Conservation (phyloP, 2,888 invertebrate species). For the Bimastos eiseni region DNA sequence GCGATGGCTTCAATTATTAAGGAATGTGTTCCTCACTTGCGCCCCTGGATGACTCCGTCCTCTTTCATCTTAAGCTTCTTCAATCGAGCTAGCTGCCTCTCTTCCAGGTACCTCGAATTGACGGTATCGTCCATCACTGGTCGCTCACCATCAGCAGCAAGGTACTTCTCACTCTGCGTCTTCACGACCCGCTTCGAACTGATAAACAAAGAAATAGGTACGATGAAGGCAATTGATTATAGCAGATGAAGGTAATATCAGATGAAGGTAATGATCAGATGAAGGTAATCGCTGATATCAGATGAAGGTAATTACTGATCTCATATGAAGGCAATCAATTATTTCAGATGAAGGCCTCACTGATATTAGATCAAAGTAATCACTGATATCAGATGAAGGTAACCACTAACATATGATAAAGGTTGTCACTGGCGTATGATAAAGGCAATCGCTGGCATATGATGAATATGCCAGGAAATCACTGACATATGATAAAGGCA, state of each 20-base stretch:
- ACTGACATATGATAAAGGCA: not conserved
- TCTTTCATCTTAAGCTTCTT: slow-evolving; percentile 55
- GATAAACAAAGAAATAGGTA: not conserved
- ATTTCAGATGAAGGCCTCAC: not conserved
- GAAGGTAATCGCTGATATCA: not conserved
- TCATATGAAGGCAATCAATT: not conserved
- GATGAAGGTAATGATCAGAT: not conserved
- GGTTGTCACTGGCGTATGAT: not conserved
- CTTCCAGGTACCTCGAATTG: slow-evolving; percentile 51
- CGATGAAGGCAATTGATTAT: not conserved
- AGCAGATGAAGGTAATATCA: not conserved
- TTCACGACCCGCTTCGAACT: not conserved
- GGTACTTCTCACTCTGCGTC: slow-evolving; percentile 21
- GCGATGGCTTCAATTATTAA: no score
- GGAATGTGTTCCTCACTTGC: slow-evolving; percentile 48
- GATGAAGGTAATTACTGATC: not conserved
- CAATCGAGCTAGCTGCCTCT: slow-evolving; percentile 50
- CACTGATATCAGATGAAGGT: not conserved
- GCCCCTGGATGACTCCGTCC: slow-evolving; percentile 56
- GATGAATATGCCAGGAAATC: not conserved
- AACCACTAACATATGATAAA: not conserved
- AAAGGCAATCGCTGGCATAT: not conserved
- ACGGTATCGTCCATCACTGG: slow-evolving; percentile 48
- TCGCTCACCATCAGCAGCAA: slow-evolving; percentile 20
- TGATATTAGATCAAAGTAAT: not conserved